Conservation (phyloP, 2,888 invertebrate species). For the Choristoneura rosaceana region DNA sequence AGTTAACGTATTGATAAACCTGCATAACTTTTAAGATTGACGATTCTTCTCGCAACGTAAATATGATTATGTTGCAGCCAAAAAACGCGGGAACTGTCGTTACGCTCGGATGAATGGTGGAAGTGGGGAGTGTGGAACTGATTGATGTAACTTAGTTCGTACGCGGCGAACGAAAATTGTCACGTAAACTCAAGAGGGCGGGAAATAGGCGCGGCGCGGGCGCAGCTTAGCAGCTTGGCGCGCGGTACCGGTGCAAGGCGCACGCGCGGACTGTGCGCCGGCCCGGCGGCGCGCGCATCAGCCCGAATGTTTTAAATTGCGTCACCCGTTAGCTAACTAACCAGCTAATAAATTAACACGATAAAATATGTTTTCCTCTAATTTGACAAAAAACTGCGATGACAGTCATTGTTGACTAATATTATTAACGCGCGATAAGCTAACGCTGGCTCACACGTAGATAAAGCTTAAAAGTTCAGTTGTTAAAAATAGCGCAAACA, state of each 20-base stretch:
- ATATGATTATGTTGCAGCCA: constrained; percentile 8
- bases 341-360: constrained; percentile 9
- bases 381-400: neutral
- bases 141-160: constrained; percentile 30
- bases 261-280: constrained; percentile 46
- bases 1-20: constrained; percentile 27
- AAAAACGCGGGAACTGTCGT: constrained; percentile 51
- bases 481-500: neutral
- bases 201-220: constrained; percentile 30
- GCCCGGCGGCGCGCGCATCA: constrained; percentile 45
- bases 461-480: neutral
- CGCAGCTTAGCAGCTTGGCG: constrained; percentile 20
- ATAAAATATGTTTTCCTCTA: constrained; percentile 8
- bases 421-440: neutral
- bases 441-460: neutral
- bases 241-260: constrained; percentile 41
- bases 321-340: constrained; percentile 52
- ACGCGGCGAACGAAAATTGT: constrained; percentile 27
- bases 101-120: constrained; percentile 44
- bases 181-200: constrained; percentile 26
- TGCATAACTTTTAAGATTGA: constrained; percentile 40
- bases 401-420: neutral
- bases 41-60: constrained; percentile 15
- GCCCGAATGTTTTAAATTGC: constrained; percentile 48
- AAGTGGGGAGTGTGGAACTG: constrained; percentile 39